A percentile compares a stretch with the other conserved stretches of the same genome.
Evolutionary conservation across 1,140 invertebrate species (phyloP).

Genomic region (Drosophila pseudoobscura): DNA sequence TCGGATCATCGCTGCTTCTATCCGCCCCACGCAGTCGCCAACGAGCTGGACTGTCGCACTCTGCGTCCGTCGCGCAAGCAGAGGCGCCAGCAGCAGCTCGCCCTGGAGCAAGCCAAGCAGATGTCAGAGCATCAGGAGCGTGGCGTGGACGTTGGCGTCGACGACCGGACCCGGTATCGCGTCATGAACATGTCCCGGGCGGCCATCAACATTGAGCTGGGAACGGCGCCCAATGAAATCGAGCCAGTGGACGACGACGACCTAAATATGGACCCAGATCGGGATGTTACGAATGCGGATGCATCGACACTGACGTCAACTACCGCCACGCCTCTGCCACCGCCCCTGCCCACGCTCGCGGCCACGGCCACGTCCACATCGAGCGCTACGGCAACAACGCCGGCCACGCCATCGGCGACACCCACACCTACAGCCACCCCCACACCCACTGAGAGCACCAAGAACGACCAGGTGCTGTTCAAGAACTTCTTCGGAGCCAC

Average conservation of each 20-base stretch:
- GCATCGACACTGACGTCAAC: not conserved
- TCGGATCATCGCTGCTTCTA: constrained; percentile 75
- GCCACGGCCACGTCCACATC: not conserved
- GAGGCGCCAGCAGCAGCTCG: constrained; percentile 50
- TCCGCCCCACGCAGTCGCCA: constrained; percentile 30
- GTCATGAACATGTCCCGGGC: constrained; percentile 82
- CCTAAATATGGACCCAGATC: not conserved
- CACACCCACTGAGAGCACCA: constrained; percentile 67
- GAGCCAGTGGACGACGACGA: constrained; percentile 34
- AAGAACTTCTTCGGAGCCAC: constrained; percentile 83
- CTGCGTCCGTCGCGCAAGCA: constrained; percentile 72
- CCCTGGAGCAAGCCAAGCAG: constrained; percentile 31
- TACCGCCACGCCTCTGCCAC: not conserved
- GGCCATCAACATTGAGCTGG: constrained; percentile 64
- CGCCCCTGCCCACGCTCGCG: not conserved
- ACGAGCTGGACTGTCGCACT: constrained; percentile 69
- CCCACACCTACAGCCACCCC: constrained; percentile 49
- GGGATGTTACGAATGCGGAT: not conserved
- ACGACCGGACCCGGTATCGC: constrained; percentile 67
- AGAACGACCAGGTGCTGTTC: constrained; percentile 77
- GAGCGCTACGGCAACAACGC: constrained; percentile 18
- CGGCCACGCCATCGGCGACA: constrained; percentile 34
- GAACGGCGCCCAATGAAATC: constrained; percentile 45
- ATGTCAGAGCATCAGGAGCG: not conserved
- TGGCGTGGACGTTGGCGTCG: constrained; percentile 27